Percentiles rank a stretch among this genome's conserved stretches.
Evolutionary conservation across 2,113 vertebrate genomes (phyloP).

Genomic region (Bujurquina vittata): DNA sequence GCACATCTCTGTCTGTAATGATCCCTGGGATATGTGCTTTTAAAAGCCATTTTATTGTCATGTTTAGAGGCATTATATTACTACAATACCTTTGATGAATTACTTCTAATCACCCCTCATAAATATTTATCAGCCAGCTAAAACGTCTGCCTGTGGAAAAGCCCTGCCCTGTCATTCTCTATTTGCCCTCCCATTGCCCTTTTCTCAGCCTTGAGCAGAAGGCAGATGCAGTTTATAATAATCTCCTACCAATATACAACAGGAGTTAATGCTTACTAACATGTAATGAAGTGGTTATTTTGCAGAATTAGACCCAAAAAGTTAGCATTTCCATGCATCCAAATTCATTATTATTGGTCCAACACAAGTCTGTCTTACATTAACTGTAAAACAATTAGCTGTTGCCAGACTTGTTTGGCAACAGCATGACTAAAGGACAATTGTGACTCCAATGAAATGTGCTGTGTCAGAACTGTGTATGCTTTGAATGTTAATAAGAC

Average conservation of each 20-base stretch:
- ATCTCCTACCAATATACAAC: constrained; percentile 18
- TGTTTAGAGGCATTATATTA: constrained; percentile 43
- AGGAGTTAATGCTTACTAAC: background rate
- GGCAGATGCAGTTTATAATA: constrained; percentile 7
- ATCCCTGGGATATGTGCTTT: constrained; percentile 51
- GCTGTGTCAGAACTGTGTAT: constrained; percentile 66
- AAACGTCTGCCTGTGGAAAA: constrained; percentile 62
- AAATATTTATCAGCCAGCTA: constrained; percentile 70
- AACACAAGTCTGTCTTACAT: constrained; percentile 30
- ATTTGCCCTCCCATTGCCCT: background rate
- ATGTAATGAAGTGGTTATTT: background rate
- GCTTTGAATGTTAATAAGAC: constrained; percentile 59
- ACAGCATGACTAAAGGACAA: constrained; percentile 30
- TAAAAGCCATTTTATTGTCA: constrained; percentile 55
- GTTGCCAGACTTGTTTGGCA: constrained; percentile 58
- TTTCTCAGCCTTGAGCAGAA: background rate
- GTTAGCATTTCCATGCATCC: constrained; percentile 14
- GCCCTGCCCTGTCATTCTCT: constrained; percentile 21
- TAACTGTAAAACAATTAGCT: constrained; percentile 56
- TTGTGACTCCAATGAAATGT: constrained; percentile 61
- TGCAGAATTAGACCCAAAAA: background rate
- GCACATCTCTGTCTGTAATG: constrained; percentile 46
- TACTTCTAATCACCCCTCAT: constrained; percentile 44
- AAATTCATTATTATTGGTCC: constrained; percentile 28
- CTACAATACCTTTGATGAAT: constrained; percentile 43